These are phyloP conservation scores for Formicarius rufipectus DNA, from an alignment of 2,113 vertebrate genomes.

Conservation along the genomic window DNA sequence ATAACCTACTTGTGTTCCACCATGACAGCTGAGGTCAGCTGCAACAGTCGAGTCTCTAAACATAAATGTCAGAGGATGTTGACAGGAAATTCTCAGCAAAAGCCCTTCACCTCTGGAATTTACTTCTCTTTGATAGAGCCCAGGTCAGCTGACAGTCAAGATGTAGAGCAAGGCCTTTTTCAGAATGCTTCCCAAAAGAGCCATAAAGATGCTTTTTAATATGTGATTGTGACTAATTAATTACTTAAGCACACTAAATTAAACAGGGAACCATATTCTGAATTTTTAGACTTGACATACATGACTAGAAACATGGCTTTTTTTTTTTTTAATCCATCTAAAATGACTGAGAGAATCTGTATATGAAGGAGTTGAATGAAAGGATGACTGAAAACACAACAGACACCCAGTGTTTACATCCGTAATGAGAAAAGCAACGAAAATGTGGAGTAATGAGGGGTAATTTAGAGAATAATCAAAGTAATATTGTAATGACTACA, in stretches of 20 bases:
- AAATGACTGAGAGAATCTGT: background rate
- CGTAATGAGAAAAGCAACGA: slow-evolving; percentile 45
- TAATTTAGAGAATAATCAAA: slow-evolving; percentile 66
- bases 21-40: slow-evolving; percentile 25
- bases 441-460: slow-evolving; percentile 45
- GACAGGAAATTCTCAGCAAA: slow-evolving; percentile 31
- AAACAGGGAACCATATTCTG: background rate
- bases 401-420: background rate
- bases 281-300: background rate
- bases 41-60: background rate
- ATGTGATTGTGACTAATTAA: background rate
- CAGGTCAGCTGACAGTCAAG: background rate
- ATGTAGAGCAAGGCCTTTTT: background rate
- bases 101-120: slow-evolving; percentile 21
- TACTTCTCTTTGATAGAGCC: background rate
- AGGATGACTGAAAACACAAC: background rate
- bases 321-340: background rate
- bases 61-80: slow-evolving; percentile 17
- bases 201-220: background rate
- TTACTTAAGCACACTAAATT: background rate
- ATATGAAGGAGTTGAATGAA: background rate
- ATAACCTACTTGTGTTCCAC: background rate
- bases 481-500: slow-evolving; percentile 57
- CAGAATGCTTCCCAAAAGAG: background rate
- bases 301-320: background rate